These are phyloP conservation scores for Smutsia gigantea DNA, from an alignment of 2,797 vertebrate genomes.

Conservation along the genomic window DNA sequence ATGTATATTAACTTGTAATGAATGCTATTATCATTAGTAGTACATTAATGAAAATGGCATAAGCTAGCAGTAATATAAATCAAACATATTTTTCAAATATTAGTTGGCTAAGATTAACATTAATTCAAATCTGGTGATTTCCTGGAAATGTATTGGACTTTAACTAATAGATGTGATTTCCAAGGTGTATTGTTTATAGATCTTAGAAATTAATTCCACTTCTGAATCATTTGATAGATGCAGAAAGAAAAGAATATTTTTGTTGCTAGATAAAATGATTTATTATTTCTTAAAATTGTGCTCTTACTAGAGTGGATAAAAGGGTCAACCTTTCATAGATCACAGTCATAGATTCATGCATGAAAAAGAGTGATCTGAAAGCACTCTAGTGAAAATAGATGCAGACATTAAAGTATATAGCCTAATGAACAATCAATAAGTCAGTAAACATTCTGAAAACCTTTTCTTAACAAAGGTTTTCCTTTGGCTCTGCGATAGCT, in stretches of 20 bases:
- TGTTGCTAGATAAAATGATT: not conserved
- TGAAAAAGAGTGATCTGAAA: not conserved
- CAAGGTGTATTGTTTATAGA: not conserved
- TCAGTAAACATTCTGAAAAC: not conserved
- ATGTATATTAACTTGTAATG: not conserved
- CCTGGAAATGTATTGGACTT: not conserved
- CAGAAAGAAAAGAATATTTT: not conserved
- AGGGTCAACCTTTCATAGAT: not conserved
- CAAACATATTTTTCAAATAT: not conserved
- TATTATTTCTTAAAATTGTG: not conserved
- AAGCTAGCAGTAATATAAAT: not conserved
- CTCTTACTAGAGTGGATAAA: not conserved
- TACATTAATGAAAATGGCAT: not conserved
- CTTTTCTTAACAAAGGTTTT: not conserved
- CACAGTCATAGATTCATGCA: not conserved
- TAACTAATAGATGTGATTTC: not conserved
- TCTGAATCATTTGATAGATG: not conserved
- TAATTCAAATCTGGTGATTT: slow-evolving; percentile 16
- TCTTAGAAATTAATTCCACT: not conserved
- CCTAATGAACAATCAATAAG: not conserved
- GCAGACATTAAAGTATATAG: not conserved
- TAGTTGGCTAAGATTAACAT: not conserved
- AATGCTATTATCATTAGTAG: not conserved
- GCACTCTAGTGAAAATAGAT: not conserved
- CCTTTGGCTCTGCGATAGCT: not conserved